Percentiles rank a stretch among this genome's conserved stretches.
phyloP scores from a whole-genome alignment of 2,113 vertebrate species.

The Notarius lentiginosus region DNA sequence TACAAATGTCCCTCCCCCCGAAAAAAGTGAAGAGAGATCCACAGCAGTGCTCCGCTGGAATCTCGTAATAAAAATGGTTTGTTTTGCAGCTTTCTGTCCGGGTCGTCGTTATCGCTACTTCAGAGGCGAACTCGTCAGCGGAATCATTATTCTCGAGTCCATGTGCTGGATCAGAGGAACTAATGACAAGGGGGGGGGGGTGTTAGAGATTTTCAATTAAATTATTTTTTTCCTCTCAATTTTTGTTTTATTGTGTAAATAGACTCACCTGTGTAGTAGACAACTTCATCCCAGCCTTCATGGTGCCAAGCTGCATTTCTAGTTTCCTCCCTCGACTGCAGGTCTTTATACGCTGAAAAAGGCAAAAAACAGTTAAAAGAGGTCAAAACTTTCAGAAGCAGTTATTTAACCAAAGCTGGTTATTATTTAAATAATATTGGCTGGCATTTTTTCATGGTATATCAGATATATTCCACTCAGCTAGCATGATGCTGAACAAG shows the following conservation, averaged over 20 bases:
- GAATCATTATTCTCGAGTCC: conserved; percentile 98
- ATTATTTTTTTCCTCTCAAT: background rate
- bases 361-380: background rate
- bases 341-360: conserved; percentile 87
- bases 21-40: conserved; percentile 13
- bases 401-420: too few species aligned
- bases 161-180: conserved; percentile 98
- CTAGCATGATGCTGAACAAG: too few species aligned
- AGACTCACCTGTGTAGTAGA: conserved; percentile 91
- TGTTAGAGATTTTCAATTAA: background rate
- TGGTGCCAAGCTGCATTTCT: conserved; percentile 91
- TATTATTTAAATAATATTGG: too few species aligned
- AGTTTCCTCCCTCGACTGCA: conserved; percentile 88
- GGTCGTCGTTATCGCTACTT: conserved; percentile 65
- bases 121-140: conserved; percentile 82
- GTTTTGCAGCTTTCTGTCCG: conserved; percentile 2
- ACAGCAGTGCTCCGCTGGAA: conserved; percentile 13
- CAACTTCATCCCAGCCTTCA: conserved; percentile 90
- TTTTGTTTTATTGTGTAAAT: too few species aligned
- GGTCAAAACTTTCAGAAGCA: background rate
- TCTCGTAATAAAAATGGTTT: conserved; percentile 7
- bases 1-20: background rate
- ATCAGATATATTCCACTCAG: too few species aligned
- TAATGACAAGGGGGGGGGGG: conserved; percentile 55
- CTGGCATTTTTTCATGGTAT: too few species aligned